Base-by-base conservation (phyloP, 1,140 invertebrate species). In the Diachasmimorpha longicaudata region DNA sequence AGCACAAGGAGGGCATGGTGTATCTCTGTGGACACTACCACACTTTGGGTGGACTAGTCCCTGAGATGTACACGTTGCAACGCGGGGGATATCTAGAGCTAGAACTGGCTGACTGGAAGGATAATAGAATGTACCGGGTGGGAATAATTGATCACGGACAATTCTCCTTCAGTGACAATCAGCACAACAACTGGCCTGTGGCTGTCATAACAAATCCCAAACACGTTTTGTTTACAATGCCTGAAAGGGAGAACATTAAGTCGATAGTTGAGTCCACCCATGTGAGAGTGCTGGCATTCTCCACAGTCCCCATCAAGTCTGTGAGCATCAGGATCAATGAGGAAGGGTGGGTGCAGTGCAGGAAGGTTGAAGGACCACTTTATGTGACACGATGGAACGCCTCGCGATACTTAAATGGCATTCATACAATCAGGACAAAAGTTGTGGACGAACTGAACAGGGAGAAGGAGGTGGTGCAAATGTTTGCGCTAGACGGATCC, bases 1-100 rank as follows among this genome's bases (percentile, higher is more conserved):
- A 72, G 78, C 92, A 88, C 72, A 79, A 81, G 42, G 88, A 89
- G 80, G 91, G 90, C 46, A 85, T 93, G 77, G 94, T 91, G 0
- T 98, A 98, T 89, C 86, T 98, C n/a, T 98, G 96, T 90, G 97
- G 97, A 9, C 97, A 98, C 90, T 92, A 97, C 77, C 97, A 98
- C 86, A 95, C 93, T 9, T 90, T 97, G 78, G 93, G 92, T 72
- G 95, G 94, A 6, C 79, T 94, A 2, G 92, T 96, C 2, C 93
- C 93, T 13, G 90, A 93, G 77, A 98, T 98, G 96, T 97, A 97
- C 82, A 95, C 95, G 1, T 89, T 95, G 78, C 96, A 97, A 83
- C 92, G 93, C 76, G 91, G 90, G 77, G 96, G 96, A n/a, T 95
- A 93, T 84, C 88, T 97, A 72, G 97, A 98, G 89, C 88, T 98